Conservation (phyloP, 2,888 invertebrate genomes). For the Andrena dorsata region DNA sequence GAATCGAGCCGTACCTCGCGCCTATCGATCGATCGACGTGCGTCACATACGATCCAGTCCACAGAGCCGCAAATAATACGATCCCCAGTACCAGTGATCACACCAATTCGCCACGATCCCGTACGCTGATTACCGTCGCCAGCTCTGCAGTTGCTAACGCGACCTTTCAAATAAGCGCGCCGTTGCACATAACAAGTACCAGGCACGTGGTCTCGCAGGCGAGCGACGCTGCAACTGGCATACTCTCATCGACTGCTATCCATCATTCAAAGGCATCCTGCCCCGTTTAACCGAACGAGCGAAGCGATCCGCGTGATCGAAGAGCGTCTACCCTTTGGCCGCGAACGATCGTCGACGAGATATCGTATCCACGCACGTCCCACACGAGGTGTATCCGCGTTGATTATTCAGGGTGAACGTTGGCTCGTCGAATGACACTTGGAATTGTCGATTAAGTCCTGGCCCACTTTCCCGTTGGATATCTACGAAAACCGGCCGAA, state of each 20-base stretch:
- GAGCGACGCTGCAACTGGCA: slow-evolving; percentile 9
- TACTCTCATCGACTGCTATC: slow-evolving; percentile 25
- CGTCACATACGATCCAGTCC: background rate
- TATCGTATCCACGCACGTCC: background rate
- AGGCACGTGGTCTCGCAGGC: slow-evolving; percentile 37
- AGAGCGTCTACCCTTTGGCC: background rate
- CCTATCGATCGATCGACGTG: slow-evolving; percentile 8
- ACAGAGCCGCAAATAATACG: background rate
- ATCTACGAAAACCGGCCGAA: background rate
- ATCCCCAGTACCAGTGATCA: background rate
- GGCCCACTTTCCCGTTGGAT: background rate
- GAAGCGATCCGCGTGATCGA: background rate
- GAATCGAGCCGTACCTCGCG: slow-evolving; percentile 1
- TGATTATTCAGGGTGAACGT: background rate
- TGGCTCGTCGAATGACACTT: slow-evolving; percentile 1
- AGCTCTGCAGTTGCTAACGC: background rate
- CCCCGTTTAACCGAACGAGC: background rate
- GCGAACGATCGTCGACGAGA: slow-evolving; percentile 10
- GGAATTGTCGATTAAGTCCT: background rate
- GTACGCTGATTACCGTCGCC: background rate
- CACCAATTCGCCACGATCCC: background rate
- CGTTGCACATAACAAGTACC: slow-evolving; percentile 1
- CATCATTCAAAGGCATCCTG: slow-evolving; percentile 29
- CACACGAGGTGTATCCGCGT: background rate
- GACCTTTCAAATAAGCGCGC: background rate